These are phyloP conservation scores for Lepus townsendii DNA, from an alignment of 2,797 vertebrate species.

Conservation along the genomic window DNA sequence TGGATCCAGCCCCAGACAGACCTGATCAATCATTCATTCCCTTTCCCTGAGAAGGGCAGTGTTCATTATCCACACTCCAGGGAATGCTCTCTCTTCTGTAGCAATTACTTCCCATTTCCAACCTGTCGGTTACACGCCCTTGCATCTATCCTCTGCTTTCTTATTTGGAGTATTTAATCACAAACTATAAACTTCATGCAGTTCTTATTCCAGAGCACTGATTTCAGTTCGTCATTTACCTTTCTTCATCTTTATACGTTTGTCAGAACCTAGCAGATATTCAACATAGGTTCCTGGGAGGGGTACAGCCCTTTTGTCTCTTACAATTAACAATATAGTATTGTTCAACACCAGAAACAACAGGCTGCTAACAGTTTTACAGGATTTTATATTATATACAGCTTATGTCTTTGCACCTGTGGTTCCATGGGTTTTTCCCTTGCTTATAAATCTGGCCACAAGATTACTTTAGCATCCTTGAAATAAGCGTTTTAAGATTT, in stretches of 20 bases:
- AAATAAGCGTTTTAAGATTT: not conserved
- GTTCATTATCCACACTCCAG: not conserved
- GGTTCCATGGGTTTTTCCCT: not conserved
- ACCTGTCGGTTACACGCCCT: not conserved
- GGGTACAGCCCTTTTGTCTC: not conserved
- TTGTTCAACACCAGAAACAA: not conserved
- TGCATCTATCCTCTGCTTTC: not conserved
- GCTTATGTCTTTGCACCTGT: not conserved
- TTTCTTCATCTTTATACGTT: not conserved
- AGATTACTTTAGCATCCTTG: not conserved
- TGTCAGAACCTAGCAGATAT: not conserved
- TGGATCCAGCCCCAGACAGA: not conserved
- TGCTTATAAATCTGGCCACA: not conserved
- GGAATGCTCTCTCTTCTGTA: not conserved
- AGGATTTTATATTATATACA: not conserved
- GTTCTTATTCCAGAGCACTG: constrained; percentile 17
- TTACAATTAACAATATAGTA: not conserved
- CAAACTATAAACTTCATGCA: not conserved
- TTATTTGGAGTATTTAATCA: not conserved
- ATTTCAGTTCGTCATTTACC: constrained; percentile 1
- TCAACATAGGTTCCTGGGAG: not conserved
- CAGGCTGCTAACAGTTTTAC: not conserved
- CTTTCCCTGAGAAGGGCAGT: not conserved
- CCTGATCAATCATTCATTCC: not conserved
- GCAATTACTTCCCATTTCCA: not conserved